Conservation (phyloP, 2,888 invertebrate species). For the Thysanoteuthis rhombus region DNA sequence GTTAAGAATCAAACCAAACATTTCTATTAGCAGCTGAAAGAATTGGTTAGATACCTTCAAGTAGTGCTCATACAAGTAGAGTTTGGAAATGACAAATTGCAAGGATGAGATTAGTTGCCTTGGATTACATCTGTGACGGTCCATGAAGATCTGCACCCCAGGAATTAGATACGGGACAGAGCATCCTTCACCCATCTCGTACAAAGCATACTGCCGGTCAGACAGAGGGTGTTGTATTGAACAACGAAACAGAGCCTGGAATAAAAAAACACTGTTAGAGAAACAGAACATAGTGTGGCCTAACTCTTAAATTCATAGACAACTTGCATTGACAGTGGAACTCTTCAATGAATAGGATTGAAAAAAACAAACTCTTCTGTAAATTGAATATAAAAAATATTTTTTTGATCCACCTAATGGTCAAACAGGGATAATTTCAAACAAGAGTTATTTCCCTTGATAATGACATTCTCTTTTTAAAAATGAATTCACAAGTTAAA, state of each 20-base stretch:
- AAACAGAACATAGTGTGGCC: background rate
- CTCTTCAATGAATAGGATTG: too few species aligned
- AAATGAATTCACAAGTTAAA: too few species aligned
- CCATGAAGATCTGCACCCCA: constrained; percentile 64
- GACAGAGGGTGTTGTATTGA: constrained; percentile 66
- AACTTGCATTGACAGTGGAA: too few species aligned
- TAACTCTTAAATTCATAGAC: too few species aligned
- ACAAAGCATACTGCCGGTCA: constrained; percentile 66
- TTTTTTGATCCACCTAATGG: too few species aligned
- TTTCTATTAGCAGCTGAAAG: too few species aligned
- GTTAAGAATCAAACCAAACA: background rate
- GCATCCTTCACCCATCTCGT: constrained; percentile 65
- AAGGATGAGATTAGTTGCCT: constrained; percentile 62
- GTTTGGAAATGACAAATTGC: constrained; percentile 41
- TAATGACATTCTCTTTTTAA: too few species aligned
- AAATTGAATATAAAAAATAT: too few species aligned
- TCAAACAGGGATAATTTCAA: too few species aligned
- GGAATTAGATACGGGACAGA: constrained; percentile 64
- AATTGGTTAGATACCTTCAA: background rate
- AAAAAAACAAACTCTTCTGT: too few species aligned
- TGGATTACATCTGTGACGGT: constrained; percentile 64
- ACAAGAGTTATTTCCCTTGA: too few species aligned
- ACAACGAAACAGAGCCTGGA: constrained; percentile 63
- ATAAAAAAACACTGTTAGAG: background rate
- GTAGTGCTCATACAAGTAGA: background rate